Percentiles rank a stretch among this genome's conserved stretches.
These are phyloP conservation scores for Merodon equestris DNA, from an alignment of 2,888 invertebrate species.

Conservation along the genomic window DNA sequence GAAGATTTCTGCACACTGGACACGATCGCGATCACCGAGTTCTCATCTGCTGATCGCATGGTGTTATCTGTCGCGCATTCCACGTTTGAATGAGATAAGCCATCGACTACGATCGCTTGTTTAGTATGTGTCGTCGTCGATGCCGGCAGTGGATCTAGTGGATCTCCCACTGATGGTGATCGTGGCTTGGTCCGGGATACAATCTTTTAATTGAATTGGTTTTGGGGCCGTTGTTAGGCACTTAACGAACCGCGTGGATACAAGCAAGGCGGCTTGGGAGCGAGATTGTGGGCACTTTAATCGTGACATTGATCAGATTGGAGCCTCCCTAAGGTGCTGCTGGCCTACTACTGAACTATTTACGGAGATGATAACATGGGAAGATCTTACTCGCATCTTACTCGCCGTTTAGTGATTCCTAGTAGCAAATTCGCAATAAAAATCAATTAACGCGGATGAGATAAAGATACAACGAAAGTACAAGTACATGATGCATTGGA, in stretches of 20 bases:
- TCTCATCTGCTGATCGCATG: slow-evolving; percentile 18
- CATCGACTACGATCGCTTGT: slow-evolving; percentile 12
- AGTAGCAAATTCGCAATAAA: slow-evolving; percentile 27
- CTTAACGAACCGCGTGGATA: slow-evolving; percentile 36
- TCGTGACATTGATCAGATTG: slow-evolving; percentile 31
- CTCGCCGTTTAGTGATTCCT: background rate
- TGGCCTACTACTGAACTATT: no score
- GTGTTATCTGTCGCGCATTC: slow-evolving; percentile 48
- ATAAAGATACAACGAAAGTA: slow-evolving; percentile 23
- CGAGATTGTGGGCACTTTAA: background rate
- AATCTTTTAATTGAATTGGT: slow-evolving; percentile 45
- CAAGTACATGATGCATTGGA: background rate
- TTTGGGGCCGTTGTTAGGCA: slow-evolving; percentile 36
- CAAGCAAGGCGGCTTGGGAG: background rate
- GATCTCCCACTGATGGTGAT: slow-evolving; percentile 7
- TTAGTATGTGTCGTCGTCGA: slow-evolving; percentile 22
- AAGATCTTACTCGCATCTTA: no score
- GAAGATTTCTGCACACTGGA: slow-evolving; percentile 18
- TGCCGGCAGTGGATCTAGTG: slow-evolving; percentile 26
- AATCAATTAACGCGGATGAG: slow-evolving; percentile 52
- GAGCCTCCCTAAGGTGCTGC: background rate
- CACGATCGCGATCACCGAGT: slow-evolving; percentile 12
- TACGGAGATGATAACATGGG: no score
- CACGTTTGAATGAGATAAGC: slow-evolving; percentile 34
- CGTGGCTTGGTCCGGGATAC: slow-evolving; percentile 5